phyloP scores from a whole-genome alignment of 2,797 vertebrate species.

The Spizella passerina region DNA sequence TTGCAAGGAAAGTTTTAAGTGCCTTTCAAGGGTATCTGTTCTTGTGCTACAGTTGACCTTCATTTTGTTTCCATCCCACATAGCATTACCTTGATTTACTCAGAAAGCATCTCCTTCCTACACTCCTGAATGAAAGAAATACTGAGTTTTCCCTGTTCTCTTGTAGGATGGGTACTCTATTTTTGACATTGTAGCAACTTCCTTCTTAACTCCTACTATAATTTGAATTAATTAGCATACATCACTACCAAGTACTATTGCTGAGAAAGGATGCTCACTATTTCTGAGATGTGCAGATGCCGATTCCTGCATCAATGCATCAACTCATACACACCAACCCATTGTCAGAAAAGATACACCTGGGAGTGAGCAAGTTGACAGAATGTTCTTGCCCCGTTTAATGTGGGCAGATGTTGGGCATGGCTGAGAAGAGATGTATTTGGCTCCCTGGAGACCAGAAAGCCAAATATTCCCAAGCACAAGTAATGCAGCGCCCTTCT shows the following conservation, averaged over 20 bases:
- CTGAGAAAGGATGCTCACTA: neutral
- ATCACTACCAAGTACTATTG: neutral
- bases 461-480: neutral
- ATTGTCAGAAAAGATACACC: neutral
- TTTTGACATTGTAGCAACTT: neutral
- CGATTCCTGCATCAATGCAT: neutral
- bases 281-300: neutral
- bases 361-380: neutral
- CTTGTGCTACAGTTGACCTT: neutral
- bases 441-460: neutral
- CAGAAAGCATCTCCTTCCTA: neutral
- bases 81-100: neutral
- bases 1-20: neutral
- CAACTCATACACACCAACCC: neutral
- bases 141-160: neutral
- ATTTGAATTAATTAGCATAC: neutral
- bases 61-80: neutral
- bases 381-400: neutral
- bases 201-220: neutral
- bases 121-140: neutral
- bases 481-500: neutral
- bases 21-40: neutral
- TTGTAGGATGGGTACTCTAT: neutral
- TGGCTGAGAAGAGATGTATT: neutral
- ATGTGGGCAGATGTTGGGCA: neutral